Base-by-base conservation (phyloP, 2,888 invertebrate genomes). In the Euclidia mi region DNA sequence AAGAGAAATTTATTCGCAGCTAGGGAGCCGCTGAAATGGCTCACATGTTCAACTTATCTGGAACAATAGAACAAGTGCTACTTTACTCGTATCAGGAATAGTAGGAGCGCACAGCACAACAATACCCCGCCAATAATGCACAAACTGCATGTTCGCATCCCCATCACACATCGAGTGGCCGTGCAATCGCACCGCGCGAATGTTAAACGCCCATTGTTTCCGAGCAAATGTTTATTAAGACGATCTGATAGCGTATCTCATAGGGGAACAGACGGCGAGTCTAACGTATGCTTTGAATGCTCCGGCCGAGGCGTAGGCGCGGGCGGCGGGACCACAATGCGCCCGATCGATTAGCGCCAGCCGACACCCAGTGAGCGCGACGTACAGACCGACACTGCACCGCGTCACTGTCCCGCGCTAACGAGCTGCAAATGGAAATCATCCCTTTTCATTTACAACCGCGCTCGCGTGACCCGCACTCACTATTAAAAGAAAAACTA, bases 201-300 rank as follows among this genome's bases (percentile, higher is more conserved):
- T 89, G 89, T 87, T 89, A 88, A 88, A 85, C 86, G 87, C 65
- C 81, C 84, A 90, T 94, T 94, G 93, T 94, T 90, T 90, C 86
- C 88, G 75, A 78, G 82, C 88, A 78, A 91, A 91, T 92, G 93
- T 92, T 92, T 92, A 93, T 91, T 93, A 94, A 93, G 94, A 91
- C 88, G 88, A 94, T 94, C 93, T 85, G 93, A 94, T 94, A 93
- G 70, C 85, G 80, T 88, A 90, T 90, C 89, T 85, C 87, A 80
- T 88, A 85, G 87, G 87, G 89, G 88, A 85, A 83, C 83, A 80
- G 86, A 78, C 88, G 84, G 72, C 85, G 81, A 85, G 84, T 85
- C 88, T 86, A 88, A 87, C 91, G 92, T 91, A 81, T 90, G 91
- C 85, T 82, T 82, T 89, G 83, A 91, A 91, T 90, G 81, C 83